Base-by-base conservation (phyloP, 2,797 vertebrate genomes). In the Sebastiscus albofasciatus region DNA sequence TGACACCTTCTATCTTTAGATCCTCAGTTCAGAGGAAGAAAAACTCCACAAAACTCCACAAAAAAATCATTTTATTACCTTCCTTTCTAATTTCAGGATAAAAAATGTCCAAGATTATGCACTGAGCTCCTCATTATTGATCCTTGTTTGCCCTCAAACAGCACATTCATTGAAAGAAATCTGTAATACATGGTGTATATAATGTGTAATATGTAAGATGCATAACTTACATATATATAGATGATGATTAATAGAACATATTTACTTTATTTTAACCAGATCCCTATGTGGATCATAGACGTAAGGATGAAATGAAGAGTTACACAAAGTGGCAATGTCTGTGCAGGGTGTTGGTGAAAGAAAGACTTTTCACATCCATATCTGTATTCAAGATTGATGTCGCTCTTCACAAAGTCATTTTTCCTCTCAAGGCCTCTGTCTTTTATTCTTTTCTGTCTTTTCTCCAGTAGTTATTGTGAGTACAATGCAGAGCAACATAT, bases 1-100 rank as follows among this genome's bases (percentile, higher is more conserved):
- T 56, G 61, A 85, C 68, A 80, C 29, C 27, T 2, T 79, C 76
- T 68, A 62, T 70, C 65, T 72, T 62, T 58, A 67, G 55, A 69
- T 27, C 22, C 61, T 71, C 31, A 0, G 9, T 36, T 80, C 65
- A 33, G 20, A 24, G 13, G n/a, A 75, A 36, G 5, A 49, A 64
- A 68, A 68, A 39, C 8, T 59, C 1, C 2, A 64, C 14, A 42
- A 54, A 36, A 36, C 34, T 36, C 34, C 34, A 36, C 34, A 12
- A 36, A 36, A 36, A 36, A 36, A 36, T 0, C 5, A 0, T 14
- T 52, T 7, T 12, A 54, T 18, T 61, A 12, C 24, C 29, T 36
- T 42, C 31, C 0, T 26, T 31, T 69, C 11, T 72, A 13, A 42
- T 69, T 60, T 24, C 13, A 67, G 55, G 1, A 62, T 27, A 34